Conservation (phyloP, 2,888 invertebrate species). For the Odontomyia ornata region DNA sequence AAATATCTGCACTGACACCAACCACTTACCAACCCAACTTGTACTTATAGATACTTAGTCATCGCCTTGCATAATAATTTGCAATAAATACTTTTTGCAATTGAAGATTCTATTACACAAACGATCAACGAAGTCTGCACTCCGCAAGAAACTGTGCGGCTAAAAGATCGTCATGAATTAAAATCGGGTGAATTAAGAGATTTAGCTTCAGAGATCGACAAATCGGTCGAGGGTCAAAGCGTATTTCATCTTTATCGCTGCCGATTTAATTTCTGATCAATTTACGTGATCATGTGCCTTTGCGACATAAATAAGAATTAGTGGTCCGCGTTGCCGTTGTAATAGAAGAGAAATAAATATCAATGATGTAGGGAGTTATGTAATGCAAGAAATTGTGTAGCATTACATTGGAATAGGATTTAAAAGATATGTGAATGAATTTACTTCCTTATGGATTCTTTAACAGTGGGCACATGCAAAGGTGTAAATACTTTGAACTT, state of each 20-base stretch:
- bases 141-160: background rate
- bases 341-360: too few species aligned
- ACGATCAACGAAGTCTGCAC: background rate
- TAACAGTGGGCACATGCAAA: too few species aligned
- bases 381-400: too few species aligned
- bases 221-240: conserved; percentile 30
- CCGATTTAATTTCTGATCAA: conserved; percentile 22
- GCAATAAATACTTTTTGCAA: background rate
- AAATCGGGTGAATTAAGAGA: background rate
- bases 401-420: too few species aligned
- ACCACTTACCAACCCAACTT: too few species aligned
- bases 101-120: background rate
- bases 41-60: background rate
- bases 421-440: too few species aligned
- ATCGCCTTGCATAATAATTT: background rate
- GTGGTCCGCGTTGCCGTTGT: too few species aligned
- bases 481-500: too few species aligned
- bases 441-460: too few species aligned
- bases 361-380: too few species aligned
- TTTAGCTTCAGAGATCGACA: background rate
- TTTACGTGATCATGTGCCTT: conserved; percentile 5
- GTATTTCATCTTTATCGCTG: conserved; percentile 38
- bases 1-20: too few species aligned
- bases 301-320: background rate
- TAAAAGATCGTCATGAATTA: conserved; percentile 6